Evolutionary conservation across 2,113 vertebrate species (phyloP), one percentile per base, ranked within the genome.

Genomic region (Caloenas nicobarica): DNA sequence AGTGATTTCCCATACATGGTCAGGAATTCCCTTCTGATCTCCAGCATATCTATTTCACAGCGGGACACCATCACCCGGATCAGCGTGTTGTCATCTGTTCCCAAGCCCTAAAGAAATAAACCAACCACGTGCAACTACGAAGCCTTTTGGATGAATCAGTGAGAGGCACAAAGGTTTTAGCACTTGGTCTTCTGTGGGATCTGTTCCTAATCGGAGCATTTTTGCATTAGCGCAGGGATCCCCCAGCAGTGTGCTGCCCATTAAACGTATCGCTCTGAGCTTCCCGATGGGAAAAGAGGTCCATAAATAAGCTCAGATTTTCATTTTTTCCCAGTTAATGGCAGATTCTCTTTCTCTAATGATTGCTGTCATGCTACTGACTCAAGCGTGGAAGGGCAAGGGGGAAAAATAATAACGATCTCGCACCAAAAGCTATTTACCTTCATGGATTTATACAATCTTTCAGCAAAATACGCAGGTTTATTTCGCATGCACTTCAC

Each of bases 391-490:
- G 57, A 86, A 66, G 72, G 5, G 50, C 16, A 28, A 44, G 6
- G 40, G 10, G 17, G 22, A 4, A 46, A 40, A 13, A 17, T 36
- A 34, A 16, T 0, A 64, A 9, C 11, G 26, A n/a, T 21, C 15
- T 53, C 46, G n/a, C 24, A 48, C 26, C 8, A 65, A 24, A 88
- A 86, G 36, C 29, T 72, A 53, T 80, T 98, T 98, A 99, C 99
- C 99, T 99, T 99, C 99, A 99, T 99, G 66, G 99, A 99, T 97
- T 98, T 99, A 95, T 99, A 99, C 70, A 99, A 93, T 40, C 98
- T 98, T 91, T 99, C 99, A 38, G 99, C 99, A 97, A 99, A 99
- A 97, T 99, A 99, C 0, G 98, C 98, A 8, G 98, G 97, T 90
- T 98, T 99, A 93, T 95, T 99, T 94, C 96, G 98, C 36, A 98